Conservation (phyloP, 2,888 invertebrate genomes). For the Meganola albula region DNA sequence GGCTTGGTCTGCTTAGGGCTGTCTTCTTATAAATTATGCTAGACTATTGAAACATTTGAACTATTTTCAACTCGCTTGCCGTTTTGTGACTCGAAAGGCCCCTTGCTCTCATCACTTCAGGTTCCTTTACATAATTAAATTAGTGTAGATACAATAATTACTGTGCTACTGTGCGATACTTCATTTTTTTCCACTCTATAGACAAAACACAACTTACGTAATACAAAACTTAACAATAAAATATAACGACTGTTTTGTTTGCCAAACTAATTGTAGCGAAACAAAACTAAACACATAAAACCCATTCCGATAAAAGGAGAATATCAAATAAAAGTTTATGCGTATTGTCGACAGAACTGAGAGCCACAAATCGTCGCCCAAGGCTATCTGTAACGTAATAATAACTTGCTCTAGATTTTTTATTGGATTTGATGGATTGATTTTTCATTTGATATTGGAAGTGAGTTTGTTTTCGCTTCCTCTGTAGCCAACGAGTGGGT, state of each 20-base stretch:
- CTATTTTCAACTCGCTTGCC: too few species aligned
- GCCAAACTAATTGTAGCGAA: slow-evolving; percentile 7
- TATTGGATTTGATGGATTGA: slow-evolving; percentile 51
- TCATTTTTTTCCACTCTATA: too few species aligned
- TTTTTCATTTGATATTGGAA: slow-evolving; percentile 49
- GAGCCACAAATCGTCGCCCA: slow-evolving; percentile 23
- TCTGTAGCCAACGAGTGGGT: slow-evolving; percentile 31
- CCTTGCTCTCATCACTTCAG: too few species aligned
- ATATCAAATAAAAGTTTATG: slow-evolving; percentile 15
- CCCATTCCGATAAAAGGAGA: slow-evolving; percentile 5
- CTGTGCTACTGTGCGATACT: too few species aligned
- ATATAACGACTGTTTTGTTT: slow-evolving; percentile 15
- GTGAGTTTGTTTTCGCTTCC: slow-evolving; percentile 39
- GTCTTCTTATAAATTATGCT: too few species aligned
- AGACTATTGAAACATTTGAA: too few species aligned
- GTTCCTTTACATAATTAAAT: too few species aligned
- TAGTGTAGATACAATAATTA: too few species aligned
- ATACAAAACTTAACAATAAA: too few species aligned
- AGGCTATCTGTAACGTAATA: slow-evolving; percentile 32
- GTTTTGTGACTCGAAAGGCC: too few species aligned
- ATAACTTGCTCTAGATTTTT: slow-evolving; percentile 41
- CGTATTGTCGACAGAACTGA: slow-evolving; percentile 13
- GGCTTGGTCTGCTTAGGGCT: too few species aligned
- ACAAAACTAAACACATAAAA: slow-evolving; percentile 13
- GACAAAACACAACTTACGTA: too few species aligned